Evolutionary conservation across 2,888 invertebrate genomes (phyloP).

Genomic region (Amphimallon solstitiale): DNA sequence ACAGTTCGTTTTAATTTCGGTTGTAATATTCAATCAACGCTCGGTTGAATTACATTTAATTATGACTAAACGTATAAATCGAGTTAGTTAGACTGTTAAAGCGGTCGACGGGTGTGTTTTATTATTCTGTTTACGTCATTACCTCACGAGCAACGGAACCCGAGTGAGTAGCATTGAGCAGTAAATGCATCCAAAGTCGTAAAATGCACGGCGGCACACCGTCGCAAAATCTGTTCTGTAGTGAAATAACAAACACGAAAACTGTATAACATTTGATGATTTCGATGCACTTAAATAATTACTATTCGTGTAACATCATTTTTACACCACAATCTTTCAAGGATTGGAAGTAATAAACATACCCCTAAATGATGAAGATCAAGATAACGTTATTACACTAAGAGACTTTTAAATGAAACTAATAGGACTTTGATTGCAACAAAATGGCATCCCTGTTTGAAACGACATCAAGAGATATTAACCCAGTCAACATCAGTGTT

Average conservation of each 20-base stretch:
- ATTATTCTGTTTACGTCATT: constrained; percentile 35
- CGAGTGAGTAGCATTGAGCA: constrained; percentile 8
- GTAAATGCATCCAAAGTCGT: constrained; percentile 17
- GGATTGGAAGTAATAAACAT: constrained; percentile 4
- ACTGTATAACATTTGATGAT: not conserved
- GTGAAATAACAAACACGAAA: constrained; percentile 4
- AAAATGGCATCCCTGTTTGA: too few species aligned
- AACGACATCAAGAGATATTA: too few species aligned
- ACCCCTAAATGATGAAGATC: too few species aligned
- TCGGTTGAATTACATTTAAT: constrained; percentile 38
- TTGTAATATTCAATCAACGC: constrained; percentile 39
- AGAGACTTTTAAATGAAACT: too few species aligned
- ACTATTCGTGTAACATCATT: not conserved
- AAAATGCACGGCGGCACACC: constrained; percentile 18
- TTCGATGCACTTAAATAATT: constrained; percentile 8
- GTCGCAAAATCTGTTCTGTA: constrained; percentile 13
- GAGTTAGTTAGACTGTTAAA: constrained; percentile 31
- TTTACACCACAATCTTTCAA: not conserved
- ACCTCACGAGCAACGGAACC: constrained; percentile 22
- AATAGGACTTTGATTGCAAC: too few species aligned
- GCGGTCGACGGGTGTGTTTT: constrained; percentile 32
- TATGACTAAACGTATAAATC: constrained; percentile 37
- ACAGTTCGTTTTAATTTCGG: constrained; percentile 35
- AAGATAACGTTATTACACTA: too few species aligned
- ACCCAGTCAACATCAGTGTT: too few species aligned